These are phyloP conservation scores for Danio jaintianensis DNA, from an alignment of 2,797 vertebrate species.

Conservation along the genomic window DNA sequence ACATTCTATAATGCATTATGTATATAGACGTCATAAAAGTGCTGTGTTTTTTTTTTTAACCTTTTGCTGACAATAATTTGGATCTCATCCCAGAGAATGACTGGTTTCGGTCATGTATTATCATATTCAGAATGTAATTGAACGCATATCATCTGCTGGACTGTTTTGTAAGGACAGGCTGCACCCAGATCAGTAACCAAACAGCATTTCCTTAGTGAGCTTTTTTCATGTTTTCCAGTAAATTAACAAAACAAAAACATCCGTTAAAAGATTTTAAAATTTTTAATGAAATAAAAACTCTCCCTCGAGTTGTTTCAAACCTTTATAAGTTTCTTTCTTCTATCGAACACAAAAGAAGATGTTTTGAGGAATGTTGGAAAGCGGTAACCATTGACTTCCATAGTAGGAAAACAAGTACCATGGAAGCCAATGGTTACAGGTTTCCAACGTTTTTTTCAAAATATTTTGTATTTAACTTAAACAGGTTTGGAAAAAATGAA, in stretches of 20 bases:
- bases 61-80: background rate
- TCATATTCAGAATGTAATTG: slow-evolving; percentile 62
- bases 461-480: too few species aligned
- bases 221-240: background rate
- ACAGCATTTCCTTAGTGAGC: background rate
- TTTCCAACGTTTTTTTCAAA: too few species aligned
- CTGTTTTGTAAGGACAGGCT: slow-evolving; percentile 1
- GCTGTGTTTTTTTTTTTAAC: background rate
- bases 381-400: too few species aligned
- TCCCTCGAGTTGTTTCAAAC: too few species aligned
- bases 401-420: too few species aligned
- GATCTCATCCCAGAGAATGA: background rate
- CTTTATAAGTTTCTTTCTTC: too few species aligned
- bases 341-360: too few species aligned
- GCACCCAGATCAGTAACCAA: background rate
- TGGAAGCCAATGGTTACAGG: too few species aligned
- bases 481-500: too few species aligned
- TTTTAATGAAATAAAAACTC: too few species aligned
- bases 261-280: too few species aligned
- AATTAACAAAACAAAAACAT: background rate
- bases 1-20: background rate
- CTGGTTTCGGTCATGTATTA: slow-evolving; percentile 7
- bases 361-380: too few species aligned
- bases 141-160: slow-evolving; percentile 68
- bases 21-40: slow-evolving; percentile 17